Evolutionary conservation across 1,140 invertebrate genomes (phyloP).

Genomic region (Heliothis subflexa): DNA sequence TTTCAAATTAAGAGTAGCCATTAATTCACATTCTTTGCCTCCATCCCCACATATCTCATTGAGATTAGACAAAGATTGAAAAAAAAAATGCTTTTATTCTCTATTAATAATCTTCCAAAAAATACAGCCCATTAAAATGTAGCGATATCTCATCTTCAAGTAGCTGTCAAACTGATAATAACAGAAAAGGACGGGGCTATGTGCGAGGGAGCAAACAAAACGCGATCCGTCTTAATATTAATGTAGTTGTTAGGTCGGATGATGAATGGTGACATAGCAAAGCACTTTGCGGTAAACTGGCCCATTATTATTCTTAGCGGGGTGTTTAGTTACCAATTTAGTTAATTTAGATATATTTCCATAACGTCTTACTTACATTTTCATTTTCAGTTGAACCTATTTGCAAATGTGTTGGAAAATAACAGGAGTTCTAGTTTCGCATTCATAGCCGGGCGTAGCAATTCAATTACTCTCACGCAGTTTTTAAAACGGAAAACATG

Average conservation of each 20-base stretch:
- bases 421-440: constrained; percentile 5
- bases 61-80: constrained; percentile 24
- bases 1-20: constrained; percentile 12
- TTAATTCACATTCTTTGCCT: constrained; percentile 1
- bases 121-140: constrained; percentile 60
- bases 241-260: constrained; percentile 73
- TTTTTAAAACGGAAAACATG: constrained; percentile 10
- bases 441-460: constrained; percentile 11
- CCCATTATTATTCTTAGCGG: constrained; percentile 75
- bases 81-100: constrained; percentile 27
- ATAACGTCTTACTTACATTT: constrained; percentile 32
- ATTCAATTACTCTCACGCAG: constrained; percentile 21
- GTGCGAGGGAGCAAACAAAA: constrained; percentile 60
- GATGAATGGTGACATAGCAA: constrained; percentile 80
- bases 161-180: constrained; percentile 72
- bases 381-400: not conserved
- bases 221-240: constrained; percentile 77
- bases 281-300: constrained; percentile 79
- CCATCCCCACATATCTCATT: constrained; percentile 40
- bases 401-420: not conserved
- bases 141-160: constrained; percentile 63
- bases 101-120: constrained; percentile 41
- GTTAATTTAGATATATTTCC: constrained; percentile 61
- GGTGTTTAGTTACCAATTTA: constrained; percentile 68
- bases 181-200: constrained; percentile 56